A percentile compares a stretch with the other conserved stretches of the same genome.
Evolutionary conservation across 2,113 vertebrate genomes (phyloP).

Genomic region (Glaucomys volans): DNA sequence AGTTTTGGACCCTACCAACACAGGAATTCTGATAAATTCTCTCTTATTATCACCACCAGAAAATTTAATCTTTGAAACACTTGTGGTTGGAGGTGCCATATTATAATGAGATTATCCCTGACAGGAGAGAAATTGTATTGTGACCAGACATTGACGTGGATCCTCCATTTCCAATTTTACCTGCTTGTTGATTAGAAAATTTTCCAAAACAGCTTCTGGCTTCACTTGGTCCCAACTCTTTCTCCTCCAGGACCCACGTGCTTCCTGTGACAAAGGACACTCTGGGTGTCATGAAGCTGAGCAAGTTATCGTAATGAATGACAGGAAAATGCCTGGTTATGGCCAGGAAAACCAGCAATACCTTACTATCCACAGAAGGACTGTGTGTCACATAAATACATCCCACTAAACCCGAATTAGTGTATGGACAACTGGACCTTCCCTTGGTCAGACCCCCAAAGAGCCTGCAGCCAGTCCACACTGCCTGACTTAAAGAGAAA

Average conservation of each 20-base stretch:
- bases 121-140: neutral
- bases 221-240: neutral
- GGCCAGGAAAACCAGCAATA: neutral
- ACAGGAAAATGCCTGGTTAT: neutral
- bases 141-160: neutral
- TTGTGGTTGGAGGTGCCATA: neutral
- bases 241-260: neutral
- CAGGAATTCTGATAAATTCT: neutral
- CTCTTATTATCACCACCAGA: neutral
- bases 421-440: accelerated
- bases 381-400: neutral
- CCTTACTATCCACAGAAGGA: neutral
- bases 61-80: neutral
- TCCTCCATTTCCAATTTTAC: neutral
- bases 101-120: neutral
- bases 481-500: neutral
- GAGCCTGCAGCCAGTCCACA: neutral
- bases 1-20: neutral
- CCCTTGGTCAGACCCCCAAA: neutral
- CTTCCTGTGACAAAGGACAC: neutral
- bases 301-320: neutral
- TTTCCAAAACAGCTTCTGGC: neutral
- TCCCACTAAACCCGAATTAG: neutral
- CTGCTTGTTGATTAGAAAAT: neutral
- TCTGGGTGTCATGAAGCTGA: neutral